phyloP scores from a whole-genome alignment of 2,797 vertebrate genomes.

The Clamator glandarius region DNA sequence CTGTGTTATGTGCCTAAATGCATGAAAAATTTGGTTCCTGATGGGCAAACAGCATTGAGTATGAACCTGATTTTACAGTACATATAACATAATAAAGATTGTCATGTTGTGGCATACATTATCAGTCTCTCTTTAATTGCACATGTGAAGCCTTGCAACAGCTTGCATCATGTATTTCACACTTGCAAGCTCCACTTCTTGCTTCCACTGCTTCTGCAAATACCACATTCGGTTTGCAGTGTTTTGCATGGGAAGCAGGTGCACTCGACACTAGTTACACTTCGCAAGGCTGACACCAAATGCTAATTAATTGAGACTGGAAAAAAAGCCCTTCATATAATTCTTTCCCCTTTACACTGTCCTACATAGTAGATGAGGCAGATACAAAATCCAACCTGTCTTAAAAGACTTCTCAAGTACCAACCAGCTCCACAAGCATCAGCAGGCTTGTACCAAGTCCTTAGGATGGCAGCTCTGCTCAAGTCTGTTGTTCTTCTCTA shows the following conservation, averaged over 20 bases:
- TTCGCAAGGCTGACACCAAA: neutral
- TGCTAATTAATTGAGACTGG: neutral
- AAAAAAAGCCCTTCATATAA: neutral
- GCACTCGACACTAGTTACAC: neutral
- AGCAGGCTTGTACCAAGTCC: neutral
- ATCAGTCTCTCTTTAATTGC: neutral
- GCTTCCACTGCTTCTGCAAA: neutral
- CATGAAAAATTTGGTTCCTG: neutral
- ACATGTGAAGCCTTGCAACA: neutral
- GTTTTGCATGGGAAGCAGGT: neutral
- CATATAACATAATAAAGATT: fast-evolving
- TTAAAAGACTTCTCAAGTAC: neutral
- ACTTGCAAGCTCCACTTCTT: neutral
- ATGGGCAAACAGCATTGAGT: neutral
- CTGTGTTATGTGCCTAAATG: neutral
- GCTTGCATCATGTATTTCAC: neutral
- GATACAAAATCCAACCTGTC: neutral
- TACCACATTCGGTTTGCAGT: neutral
- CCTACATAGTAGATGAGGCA: neutral
- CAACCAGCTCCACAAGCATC: neutral
- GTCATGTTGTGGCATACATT: neutral
- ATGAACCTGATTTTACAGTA: neutral
- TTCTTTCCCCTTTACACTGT: neutral
- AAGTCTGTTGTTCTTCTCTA: neutral
- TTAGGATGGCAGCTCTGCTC: neutral